Evolutionary conservation across 2,888 invertebrate species (phyloP).

Genomic region (Flexamia atlantica): DNA sequence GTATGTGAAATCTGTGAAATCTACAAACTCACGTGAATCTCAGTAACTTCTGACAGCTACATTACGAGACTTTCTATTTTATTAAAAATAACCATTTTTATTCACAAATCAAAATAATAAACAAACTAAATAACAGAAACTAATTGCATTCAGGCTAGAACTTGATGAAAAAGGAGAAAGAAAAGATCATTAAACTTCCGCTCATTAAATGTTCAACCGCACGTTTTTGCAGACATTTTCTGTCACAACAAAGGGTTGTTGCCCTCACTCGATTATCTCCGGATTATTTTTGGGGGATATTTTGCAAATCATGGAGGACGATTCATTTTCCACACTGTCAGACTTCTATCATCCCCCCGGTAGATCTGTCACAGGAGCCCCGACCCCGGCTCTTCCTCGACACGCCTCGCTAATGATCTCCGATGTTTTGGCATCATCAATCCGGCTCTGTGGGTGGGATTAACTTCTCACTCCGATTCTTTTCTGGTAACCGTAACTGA

Average conservation of each 20-base stretch:
- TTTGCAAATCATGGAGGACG: constrained; percentile 31
- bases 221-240: not conserved
- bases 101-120: no score
- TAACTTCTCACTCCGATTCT: constrained; percentile 26
- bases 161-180: no score
- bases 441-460: constrained; percentile 20
- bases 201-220: not conserved
- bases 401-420: constrained; percentile 6
- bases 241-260: constrained; percentile 42
- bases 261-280: not conserved
- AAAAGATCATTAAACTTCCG: no score
- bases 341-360: not conserved
- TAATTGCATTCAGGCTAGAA: no score
- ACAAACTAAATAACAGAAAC: no score
- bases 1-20: no score
- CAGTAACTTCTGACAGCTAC: no score
- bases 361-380: constrained; percentile 17
- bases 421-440: constrained; percentile 36
- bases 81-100: no score
- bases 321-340: constrained; percentile 30
- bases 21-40: no score
- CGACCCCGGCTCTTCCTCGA: not conserved
- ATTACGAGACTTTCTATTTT: no score
- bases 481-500: constrained; percentile 13
- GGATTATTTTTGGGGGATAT: constrained; percentile 37